Evolutionary conservation across 2,888 invertebrate species (phyloP).

Genomic region (Cactoblastis cactorum): DNA sequence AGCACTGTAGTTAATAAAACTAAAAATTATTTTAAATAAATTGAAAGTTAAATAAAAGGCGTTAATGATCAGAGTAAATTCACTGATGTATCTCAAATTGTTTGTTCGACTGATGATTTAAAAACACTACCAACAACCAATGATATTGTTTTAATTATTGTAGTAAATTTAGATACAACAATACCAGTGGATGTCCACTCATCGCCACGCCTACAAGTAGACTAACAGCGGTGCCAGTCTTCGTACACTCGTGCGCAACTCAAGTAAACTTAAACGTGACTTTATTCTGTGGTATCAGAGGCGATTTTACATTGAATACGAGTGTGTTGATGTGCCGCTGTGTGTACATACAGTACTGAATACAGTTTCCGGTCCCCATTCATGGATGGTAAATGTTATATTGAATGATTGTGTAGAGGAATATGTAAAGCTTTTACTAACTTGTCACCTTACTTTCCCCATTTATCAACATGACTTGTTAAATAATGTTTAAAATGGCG

Average conservation of each 20-base stretch:
- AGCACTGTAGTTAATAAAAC: background rate
- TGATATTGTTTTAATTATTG: background rate
- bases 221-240: background rate
- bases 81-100: background rate
- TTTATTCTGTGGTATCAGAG: too few species aligned
- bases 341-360: conserved; percentile 5
- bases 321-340: too few species aligned
- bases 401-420: background rate
- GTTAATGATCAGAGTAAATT: background rate
- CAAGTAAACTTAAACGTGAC: too few species aligned
- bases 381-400: background rate
- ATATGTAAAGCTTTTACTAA: background rate
- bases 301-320: too few species aligned
- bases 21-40: background rate
- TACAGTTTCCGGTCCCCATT: conserved; percentile 6
- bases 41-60: background rate
- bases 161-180: too few species aligned
- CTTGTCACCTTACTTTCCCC: background rate
- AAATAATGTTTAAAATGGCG: too few species aligned
- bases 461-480: too few species aligned
- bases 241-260: background rate
- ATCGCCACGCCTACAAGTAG: background rate
- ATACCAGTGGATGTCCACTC: background rate
- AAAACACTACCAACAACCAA: background rate
- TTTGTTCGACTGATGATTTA: background rate